A percentile compares a stretch with the other conserved stretches of the same genome.
phyloP scores from a whole-genome alignment of 1,140 invertebrate species.

The Drosophila cardini region DNA sequence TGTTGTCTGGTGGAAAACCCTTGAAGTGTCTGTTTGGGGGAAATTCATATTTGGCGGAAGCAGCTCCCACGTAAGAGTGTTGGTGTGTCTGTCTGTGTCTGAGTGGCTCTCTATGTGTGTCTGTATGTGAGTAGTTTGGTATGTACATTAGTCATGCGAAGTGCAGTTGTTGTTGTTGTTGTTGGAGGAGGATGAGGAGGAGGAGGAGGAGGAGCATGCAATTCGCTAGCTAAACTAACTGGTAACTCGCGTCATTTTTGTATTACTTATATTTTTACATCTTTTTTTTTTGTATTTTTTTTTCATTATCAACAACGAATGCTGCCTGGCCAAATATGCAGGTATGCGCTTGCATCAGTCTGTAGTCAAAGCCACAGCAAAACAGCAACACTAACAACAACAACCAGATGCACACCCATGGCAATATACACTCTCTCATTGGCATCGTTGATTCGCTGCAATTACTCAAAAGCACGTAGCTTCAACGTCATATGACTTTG shows the following conservation, averaged over 20 bases:
- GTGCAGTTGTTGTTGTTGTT: slow-evolving; percentile 13
- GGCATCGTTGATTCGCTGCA: slow-evolving; percentile 55
- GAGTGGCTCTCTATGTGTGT: neutral
- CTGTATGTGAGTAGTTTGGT: slow-evolving; percentile 38
- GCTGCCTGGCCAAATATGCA: slow-evolving; percentile 60
- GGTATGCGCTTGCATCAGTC: slow-evolving; percentile 51
- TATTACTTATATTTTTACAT: neutral
- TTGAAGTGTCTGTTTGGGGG: slow-evolving; percentile 9
- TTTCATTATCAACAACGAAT: slow-evolving; percentile 71
- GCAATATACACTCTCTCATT: slow-evolving; percentile 15
- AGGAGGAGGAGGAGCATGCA: slow-evolving; percentile 10
- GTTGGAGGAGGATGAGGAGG: slow-evolving; percentile 2
- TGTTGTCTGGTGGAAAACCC: slow-evolving; percentile 1
- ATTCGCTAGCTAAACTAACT: neutral
- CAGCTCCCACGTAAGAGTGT: slow-evolving; percentile 16
- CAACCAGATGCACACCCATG: slow-evolving; percentile 3
- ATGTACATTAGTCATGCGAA: slow-evolving; percentile 67
- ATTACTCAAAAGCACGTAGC: slow-evolving; percentile 75
- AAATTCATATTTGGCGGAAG: slow-evolving; percentile 54
- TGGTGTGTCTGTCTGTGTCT: neutral
- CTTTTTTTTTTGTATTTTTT: too few species aligned
- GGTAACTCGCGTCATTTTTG: slow-evolving; percentile 9
- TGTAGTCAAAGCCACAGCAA: slow-evolving; percentile 19
- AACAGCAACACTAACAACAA: neutral
- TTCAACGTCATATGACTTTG: slow-evolving; percentile 77